phyloP scores from a whole-genome alignment of 2,888 invertebrate genomes.

The Morinoia aosen region DNA sequence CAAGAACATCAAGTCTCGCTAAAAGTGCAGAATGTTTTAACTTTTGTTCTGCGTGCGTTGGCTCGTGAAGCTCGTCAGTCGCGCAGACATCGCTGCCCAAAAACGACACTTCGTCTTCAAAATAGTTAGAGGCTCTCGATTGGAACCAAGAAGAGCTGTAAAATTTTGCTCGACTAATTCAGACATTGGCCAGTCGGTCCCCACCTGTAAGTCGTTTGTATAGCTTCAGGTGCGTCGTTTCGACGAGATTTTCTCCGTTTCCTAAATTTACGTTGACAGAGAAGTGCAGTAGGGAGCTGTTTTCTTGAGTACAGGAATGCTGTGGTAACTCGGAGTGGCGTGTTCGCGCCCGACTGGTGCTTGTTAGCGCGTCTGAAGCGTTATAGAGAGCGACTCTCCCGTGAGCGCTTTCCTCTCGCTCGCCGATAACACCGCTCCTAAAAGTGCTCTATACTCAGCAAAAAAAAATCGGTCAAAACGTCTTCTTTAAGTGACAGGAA shows the following conservation, averaged over 20 bases:
- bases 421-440: slow-evolving; percentile 36
- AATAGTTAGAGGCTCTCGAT: background rate
- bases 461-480: slow-evolving; percentile 33
- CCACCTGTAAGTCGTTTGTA: slow-evolving; percentile 48
- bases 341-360: slow-evolving; percentile 13
- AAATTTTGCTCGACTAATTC: slow-evolving; percentile 43
- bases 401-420: background rate
- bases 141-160: slow-evolving; percentile 4
- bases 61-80: background rate
- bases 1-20: background rate
- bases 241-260: slow-evolving; percentile 21
- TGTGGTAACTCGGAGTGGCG: background rate
- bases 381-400: background rate
- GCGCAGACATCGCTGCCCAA: background rate
- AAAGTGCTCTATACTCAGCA: background rate
- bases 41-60: background rate
- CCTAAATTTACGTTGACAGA: slow-evolving; percentile 35
- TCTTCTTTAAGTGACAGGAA: slow-evolving; percentile 33
- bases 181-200: slow-evolving; percentile 22
- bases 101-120: background rate
- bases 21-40: background rate
- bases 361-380: slow-evolving; percentile 38
- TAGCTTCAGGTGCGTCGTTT: slow-evolving; percentile 31
- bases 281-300: slow-evolving; percentile 51
- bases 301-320: slow-evolving; percentile 43